Percentiles rank a stretch among this genome's conserved stretches.
Conservation (phyloP, 2,888 invertebrate genomes). For the Ferrisia virgata region DNA sequence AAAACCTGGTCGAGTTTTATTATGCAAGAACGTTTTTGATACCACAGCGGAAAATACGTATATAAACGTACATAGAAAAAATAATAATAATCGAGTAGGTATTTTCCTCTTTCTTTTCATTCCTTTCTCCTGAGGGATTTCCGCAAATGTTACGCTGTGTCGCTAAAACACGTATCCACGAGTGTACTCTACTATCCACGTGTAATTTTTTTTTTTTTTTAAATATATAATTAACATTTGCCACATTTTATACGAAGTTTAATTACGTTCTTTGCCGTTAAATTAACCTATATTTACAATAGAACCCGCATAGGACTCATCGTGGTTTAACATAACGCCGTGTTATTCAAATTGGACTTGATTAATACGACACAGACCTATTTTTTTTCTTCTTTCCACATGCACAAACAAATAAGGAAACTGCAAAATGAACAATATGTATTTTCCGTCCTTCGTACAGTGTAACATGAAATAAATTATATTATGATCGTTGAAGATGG, state of each 20-base stretch:
- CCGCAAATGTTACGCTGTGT: not conserved
- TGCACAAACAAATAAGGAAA: too few relatives aligned
- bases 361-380: not conserved
- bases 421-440: too few relatives aligned
- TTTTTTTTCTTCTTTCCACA: too few relatives aligned
- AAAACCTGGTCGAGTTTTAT: not conserved
- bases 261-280: not conserved
- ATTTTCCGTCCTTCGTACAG: too few relatives aligned
- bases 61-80: not conserved
- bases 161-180: not conserved
- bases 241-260: not conserved
- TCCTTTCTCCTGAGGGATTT: not conserved
- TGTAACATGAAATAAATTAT: too few relatives aligned
- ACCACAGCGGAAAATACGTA: not conserved
- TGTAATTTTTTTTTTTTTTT: not conserved
- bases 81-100: not conserved
- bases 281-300: not conserved
- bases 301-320: not conserved
- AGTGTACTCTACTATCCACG: not conserved
- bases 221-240: conserved; percentile 7
- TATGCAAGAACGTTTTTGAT: not conserved
- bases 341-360: not conserved
- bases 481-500: too few relatives aligned
- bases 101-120: not conserved
- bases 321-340: not conserved